Evolutionary conservation across 2,113 vertebrate genomes (phyloP).

Genomic region (Coptodon bakossiorum): DNA sequence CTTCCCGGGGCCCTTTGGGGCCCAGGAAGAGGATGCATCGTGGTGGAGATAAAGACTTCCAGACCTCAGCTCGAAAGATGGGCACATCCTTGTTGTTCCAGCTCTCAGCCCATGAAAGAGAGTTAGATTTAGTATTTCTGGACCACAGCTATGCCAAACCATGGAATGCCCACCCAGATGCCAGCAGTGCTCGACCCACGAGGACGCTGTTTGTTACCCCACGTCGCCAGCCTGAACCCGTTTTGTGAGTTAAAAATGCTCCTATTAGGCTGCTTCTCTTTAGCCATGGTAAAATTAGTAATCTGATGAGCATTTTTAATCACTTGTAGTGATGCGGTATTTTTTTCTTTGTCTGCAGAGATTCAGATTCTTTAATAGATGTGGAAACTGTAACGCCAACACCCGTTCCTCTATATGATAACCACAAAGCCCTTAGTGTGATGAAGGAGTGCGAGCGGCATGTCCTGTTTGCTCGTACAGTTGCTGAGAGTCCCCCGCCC

Average conservation of each 20-base stretch:
- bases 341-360: slow-evolving; percentile 68
- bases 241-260: slow-evolving; percentile 69
- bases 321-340: background rate
- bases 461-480: slow-evolving; percentile 90
- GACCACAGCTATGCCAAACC: slow-evolving; percentile 97
- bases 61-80: slow-evolving; percentile 87
- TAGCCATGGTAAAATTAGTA: background rate
- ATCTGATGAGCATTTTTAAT: background rate
- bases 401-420: slow-evolving; percentile 87
- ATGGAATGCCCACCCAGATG: slow-evolving; percentile 93
- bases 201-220: slow-evolving; percentile 88
- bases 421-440: slow-evolving; percentile 91
- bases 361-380: slow-evolving; percentile 83
- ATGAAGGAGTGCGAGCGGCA: slow-evolving; percentile 98
- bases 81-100: slow-evolving; percentile 91
- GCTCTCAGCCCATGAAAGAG: slow-evolving; percentile 87
- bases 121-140: slow-evolving; percentile 89
- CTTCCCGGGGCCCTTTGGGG: slow-evolving; percentile 18
- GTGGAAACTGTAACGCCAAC: slow-evolving; percentile 83
- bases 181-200: slow-evolving; percentile 88
- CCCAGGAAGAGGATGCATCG: slow-evolving; percentile 76
- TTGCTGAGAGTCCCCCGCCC: slow-evolving; percentile 87
- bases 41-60: slow-evolving; percentile 82
- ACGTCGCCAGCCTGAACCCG: slow-evolving; percentile 78
- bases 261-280: background rate